Conservation (phyloP, 2,888 invertebrate genomes). For the Phyllotreta cruciferae region DNA sequence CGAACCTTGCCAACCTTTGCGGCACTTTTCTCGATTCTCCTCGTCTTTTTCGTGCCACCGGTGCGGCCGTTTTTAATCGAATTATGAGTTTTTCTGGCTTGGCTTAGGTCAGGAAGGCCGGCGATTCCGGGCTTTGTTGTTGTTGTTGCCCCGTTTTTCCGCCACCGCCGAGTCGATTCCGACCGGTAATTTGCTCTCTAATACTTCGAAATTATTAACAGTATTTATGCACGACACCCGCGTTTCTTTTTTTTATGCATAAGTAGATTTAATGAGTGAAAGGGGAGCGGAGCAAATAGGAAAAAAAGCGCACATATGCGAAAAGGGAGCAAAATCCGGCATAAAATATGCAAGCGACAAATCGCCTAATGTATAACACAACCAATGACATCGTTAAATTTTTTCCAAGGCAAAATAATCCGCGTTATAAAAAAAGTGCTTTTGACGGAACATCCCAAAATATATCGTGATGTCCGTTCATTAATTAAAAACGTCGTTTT, state of each 20-base stretch:
- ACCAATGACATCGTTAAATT: slow-evolving; percentile 35
- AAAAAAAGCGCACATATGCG: background rate
- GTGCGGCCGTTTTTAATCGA: slow-evolving; percentile 50
- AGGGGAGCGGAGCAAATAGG: background rate
- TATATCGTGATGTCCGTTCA: slow-evolving; percentile 57
- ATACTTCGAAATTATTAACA: too few relatives aligned
- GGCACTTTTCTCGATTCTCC: slow-evolving; percentile 36
- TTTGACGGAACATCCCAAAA: slow-evolving; percentile 51
- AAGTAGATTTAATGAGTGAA: background rate
- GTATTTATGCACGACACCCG: too few relatives aligned
- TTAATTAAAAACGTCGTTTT: slow-evolving; percentile 61
- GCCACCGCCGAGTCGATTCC: background rate
- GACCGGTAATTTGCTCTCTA: too few relatives aligned
- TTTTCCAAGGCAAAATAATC: slow-evolving; percentile 31
- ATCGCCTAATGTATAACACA: slow-evolving; percentile 32
- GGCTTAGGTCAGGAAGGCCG: slow-evolving; percentile 45
- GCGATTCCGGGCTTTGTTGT: background rate
- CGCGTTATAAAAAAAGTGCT: slow-evolving; percentile 38
- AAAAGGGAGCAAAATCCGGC: background rate
- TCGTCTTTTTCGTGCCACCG: slow-evolving; percentile 45
- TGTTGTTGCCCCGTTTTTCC: slow-evolving; percentile 3
- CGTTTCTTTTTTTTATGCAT: too few relatives aligned
- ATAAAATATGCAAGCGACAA: slow-evolving; percentile 17
- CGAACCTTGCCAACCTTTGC: slow-evolving; percentile 39
- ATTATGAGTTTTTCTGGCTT: slow-evolving; percentile 51